Base-by-base conservation (phyloP, 2,113 vertebrate genomes). In the Toxotes chatareus region DNA sequence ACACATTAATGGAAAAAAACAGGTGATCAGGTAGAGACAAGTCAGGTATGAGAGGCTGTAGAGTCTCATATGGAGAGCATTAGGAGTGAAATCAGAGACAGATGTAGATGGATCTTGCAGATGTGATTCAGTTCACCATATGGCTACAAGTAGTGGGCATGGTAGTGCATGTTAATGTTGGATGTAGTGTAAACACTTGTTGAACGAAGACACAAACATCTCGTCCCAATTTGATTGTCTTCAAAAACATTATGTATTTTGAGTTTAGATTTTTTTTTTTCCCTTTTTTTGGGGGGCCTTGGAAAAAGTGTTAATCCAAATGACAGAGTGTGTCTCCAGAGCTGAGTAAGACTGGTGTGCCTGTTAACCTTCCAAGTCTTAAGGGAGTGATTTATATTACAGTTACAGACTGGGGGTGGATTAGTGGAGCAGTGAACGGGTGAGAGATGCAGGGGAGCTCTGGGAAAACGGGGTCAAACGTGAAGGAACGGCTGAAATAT, bases 401-500 rank as follows among this genome's bases (percentile, higher is more conserved):
- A 75, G 78, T 47, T 23, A 19, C 27, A 78, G 76, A 65, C 49
- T 40, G 44, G 65, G 55, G 36, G 62, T 1, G 23, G 44, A 64
- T 13, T 17, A 9, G 21, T 23, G n/a, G 34, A n/a, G 21, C 38
- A 40, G 72, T 21, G 72, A 76, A 76, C 32, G 49, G 62, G 44
- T 17, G 57, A 76, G 19, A 76, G 65, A 72, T 32, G 31, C 31
- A 88, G 57, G 34, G 63, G 64, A 82, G 79, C 49, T 72, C 46
- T 56, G 79, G 70, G 65, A 44, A 56, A 59, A 44, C 27, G 32
- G n/a, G 56, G 83, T 74, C 61, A 75, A 63, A 85, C 55, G 66
- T 80, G 71, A 82, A 71, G 34, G 42, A 77, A 77, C 16, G 46
- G 46, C 66, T 84, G 70, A 85, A 85, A 82, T 88, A 88, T 83